These are phyloP conservation scores for Incurvaria masculella DNA, from an alignment of 2,888 invertebrate species.

Conservation along the genomic window DNA sequence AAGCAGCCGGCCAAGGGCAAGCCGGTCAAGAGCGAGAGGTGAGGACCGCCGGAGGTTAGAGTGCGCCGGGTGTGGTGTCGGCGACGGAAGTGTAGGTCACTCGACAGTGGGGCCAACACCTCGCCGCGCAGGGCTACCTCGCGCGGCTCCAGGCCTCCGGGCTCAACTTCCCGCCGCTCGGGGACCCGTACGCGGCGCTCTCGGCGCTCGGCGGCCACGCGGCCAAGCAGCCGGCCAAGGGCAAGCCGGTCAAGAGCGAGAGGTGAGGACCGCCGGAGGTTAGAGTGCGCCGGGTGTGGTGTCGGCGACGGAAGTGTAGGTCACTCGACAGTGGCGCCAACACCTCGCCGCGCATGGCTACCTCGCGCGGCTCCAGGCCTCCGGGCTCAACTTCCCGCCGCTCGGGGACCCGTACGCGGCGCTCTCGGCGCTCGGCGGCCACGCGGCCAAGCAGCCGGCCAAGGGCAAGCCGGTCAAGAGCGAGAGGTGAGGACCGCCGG, in stretches of 20 bases:
- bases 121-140: constrained; percentile 86
- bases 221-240: constrained; percentile 34
- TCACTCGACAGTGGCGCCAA: too few species aligned
- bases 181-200: constrained; percentile 44
- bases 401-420: constrained; percentile 51
- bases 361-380: constrained; percentile 77
- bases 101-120: too few species aligned
- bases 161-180: constrained; percentile 66
- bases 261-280: too few species aligned
- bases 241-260: constrained; percentile 32
- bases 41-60: too few species aligned
- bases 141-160: constrained; percentile 80
- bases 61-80: too few species aligned
- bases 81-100: too few species aligned
- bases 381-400: constrained; percentile 71
- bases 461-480: constrained; percentile 32
- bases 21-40: constrained; percentile 38
- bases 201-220: constrained; percentile 37
- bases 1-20: constrained; percentile 37
- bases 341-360: constrained; percentile 88
- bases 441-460: constrained; percentile 33
- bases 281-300: too few species aligned
- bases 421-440: constrained; percentile 35
- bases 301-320: too few species aligned
- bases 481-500: constrained; percentile 42